phyloP scores from a whole-genome alignment of 2,888 invertebrate species.

The Amiota communis region DNA sequence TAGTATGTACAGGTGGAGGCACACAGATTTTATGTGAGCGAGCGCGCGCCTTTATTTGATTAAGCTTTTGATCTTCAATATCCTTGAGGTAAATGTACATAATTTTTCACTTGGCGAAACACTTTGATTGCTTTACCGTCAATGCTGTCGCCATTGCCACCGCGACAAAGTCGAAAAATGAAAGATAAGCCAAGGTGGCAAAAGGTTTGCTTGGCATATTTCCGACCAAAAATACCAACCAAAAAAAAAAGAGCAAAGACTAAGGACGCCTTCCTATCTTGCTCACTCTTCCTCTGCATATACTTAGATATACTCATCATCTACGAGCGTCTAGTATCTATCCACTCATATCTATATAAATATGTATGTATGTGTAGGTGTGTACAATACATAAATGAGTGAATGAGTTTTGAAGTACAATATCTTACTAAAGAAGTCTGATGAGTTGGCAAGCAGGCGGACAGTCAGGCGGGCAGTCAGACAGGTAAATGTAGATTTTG shows the following conservation, averaged over 20 bases:
- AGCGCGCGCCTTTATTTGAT: conserved; percentile 21
- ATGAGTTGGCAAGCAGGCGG: not conserved
- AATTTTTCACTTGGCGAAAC: conserved; percentile 24
- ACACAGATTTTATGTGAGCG: not conserved
- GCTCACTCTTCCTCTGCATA: no score
- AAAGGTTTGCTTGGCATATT: not conserved
- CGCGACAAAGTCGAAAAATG: not conserved
- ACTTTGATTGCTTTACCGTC: conserved; percentile 20
- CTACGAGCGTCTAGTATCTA: no score
- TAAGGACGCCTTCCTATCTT: no score
- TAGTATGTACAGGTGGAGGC: not conserved
- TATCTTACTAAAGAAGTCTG: no score
- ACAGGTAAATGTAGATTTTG: not conserved
- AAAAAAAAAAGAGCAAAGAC: no score
- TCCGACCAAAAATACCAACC: no score
- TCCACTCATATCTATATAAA: no score
- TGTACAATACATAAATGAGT: no score
- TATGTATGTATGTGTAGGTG: no score
- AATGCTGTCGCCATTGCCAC: not conserved
- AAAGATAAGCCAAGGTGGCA: conserved; percentile 8
- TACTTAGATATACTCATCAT: no score
- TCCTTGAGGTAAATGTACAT: conserved; percentile 22
- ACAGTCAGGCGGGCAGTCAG: not conserved
- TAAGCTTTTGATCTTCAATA: conserved; percentile 26
- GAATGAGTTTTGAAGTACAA: no score